Evolutionary conservation across 1,140 invertebrate genomes (phyloP).

Genomic region (Drosophila asahinai): DNA sequence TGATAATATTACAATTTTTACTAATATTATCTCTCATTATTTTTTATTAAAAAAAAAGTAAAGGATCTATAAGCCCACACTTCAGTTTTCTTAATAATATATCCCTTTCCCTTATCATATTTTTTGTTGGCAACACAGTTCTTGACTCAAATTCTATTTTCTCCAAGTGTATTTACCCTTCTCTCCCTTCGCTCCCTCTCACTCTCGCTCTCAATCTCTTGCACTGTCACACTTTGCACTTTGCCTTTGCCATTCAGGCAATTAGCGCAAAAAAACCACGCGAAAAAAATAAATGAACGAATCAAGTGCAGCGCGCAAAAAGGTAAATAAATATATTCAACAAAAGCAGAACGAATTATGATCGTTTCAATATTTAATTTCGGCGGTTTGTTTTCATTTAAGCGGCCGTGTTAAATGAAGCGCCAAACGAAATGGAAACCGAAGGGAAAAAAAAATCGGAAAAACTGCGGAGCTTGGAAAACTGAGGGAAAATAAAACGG

Average conservation of each 20-base stretch:
- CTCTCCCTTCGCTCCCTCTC: slow-evolving; percentile 3
- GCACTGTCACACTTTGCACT: slow-evolving; percentile 61
- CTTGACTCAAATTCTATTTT: background rate
- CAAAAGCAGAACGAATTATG: background rate
- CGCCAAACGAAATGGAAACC: slow-evolving; percentile 41
- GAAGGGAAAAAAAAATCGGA: slow-evolving; percentile 5
- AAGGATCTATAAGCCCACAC: background rate
- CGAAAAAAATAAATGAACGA: slow-evolving; percentile 24
- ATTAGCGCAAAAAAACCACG: slow-evolving; percentile 32
- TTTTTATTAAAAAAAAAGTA: background rate
- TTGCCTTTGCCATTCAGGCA: slow-evolving; percentile 55
- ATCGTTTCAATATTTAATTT: slow-evolving; percentile 20
- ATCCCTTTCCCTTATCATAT: too few relatives aligned
- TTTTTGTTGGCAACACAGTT: too few relatives aligned
- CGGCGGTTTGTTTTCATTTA: slow-evolving; percentile 20
- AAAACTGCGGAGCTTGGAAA: slow-evolving; percentile 9
- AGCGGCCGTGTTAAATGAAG: slow-evolving; percentile 38
- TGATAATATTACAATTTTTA: too few relatives aligned
- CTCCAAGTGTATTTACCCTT: slow-evolving; percentile 12
- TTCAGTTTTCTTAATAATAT: too few relatives aligned
- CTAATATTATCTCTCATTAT: too few relatives aligned
- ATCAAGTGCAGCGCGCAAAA: slow-evolving; percentile 42
- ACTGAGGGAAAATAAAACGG: background rate
- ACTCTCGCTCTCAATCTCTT: slow-evolving; percentile 24
- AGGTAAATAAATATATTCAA: background rate